Conservation (phyloP, 1,140 invertebrate genomes). For the Ctenoplectra terminalis region DNA sequence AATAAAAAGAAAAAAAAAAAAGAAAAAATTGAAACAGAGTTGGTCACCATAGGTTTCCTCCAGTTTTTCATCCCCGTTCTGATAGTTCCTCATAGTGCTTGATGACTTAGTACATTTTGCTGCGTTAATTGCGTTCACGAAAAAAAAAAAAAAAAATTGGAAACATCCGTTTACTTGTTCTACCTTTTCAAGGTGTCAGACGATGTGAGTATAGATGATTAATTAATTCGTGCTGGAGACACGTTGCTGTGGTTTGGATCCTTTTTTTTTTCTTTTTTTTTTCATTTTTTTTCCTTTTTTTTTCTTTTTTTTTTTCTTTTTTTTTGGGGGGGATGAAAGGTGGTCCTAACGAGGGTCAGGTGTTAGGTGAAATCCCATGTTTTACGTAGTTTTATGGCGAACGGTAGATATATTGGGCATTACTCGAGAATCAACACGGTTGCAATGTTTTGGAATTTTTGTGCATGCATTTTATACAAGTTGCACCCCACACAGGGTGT, state of each 20-base stretch:
- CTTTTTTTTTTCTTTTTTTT: too few relatives aligned
- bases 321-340: too few relatives aligned
- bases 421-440: neutral
- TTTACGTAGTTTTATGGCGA: neutral
- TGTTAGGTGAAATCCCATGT: neutral
- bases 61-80: neutral
- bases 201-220: neutral
- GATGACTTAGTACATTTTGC: constrained; percentile 4
- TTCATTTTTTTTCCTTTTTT: too few relatives aligned
- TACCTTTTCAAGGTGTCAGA: constrained; percentile 19
- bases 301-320: too few relatives aligned
- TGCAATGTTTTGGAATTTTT: constrained; percentile 4
- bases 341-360: too few relatives aligned
- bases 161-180: constrained; percentile 18
- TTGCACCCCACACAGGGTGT: neutral
- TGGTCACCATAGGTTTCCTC: constrained; percentile 16
- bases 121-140: neutral
- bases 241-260: too few relatives aligned
- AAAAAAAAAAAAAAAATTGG: too few relatives aligned
- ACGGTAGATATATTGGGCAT: neutral
- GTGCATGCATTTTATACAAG: constrained; percentile 15
- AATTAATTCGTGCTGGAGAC: neutral
- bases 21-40: neutral
- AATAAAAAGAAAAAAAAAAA: neutral
- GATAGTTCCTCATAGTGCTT: constrained; percentile 30